Evolutionary conservation across 1,140 invertebrate genomes (phyloP).

Genomic region (Hydropsyche tenuis): DNA sequence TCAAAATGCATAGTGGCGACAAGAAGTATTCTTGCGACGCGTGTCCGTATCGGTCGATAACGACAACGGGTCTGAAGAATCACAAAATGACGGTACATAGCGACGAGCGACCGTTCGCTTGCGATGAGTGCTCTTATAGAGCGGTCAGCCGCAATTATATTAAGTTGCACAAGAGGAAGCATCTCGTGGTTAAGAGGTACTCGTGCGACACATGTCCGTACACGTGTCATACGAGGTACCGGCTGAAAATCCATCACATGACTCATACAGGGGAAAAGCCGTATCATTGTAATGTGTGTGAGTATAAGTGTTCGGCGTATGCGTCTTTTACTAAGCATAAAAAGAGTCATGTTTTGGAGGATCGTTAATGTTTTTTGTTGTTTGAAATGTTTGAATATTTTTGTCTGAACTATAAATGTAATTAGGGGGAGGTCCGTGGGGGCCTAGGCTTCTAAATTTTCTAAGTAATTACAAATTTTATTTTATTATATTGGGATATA

Average conservation of each 20-base stretch:
- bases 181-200: constrained; percentile 38
- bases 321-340: constrained; percentile 13
- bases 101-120: constrained; percentile 44
- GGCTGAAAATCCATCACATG: constrained; percentile 40
- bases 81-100: constrained; percentile 47
- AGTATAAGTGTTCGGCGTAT: constrained; percentile 37
- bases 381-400: no score
- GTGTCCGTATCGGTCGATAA: constrained; percentile 45
- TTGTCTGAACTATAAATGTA: no score
- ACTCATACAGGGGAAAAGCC: constrained; percentile 46
- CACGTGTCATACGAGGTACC: constrained; percentile 42
- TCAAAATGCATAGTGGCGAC: constrained; percentile 41
- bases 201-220: constrained; percentile 46
- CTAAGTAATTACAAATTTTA: no score
- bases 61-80: constrained; percentile 39
- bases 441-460: no score
- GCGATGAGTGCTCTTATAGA: constrained; percentile 43
- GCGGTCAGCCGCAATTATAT: constrained; percentile 38
- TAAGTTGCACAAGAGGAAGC: constrained; percentile 40
- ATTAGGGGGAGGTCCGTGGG: no score
- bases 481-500: no score
- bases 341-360: background rate
- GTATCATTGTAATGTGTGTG: constrained; percentile 33
- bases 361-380: no score
- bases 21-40: constrained; percentile 42